Conservation (phyloP, 2,888 invertebrate genomes). For the Allygus modestus region DNA sequence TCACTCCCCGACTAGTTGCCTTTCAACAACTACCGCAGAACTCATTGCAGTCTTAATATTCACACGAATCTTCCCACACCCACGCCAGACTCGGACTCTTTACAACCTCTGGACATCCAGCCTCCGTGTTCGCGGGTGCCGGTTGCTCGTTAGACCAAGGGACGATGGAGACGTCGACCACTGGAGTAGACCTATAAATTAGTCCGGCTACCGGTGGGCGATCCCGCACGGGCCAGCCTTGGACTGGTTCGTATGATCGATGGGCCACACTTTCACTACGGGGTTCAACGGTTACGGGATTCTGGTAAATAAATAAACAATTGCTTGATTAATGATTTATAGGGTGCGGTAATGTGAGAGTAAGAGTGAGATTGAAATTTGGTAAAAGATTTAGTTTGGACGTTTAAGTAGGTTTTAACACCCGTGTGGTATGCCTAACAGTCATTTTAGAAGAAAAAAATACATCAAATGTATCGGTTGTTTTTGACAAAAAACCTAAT, state of each 20-base stretch:
- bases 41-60: no score
- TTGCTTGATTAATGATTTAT: not conserved
- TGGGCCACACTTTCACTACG: conserved; percentile 2
- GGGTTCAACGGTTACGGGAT: not conserved
- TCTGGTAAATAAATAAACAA: conserved; percentile 26
- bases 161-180: conserved; percentile 56
- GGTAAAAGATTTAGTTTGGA: no score
- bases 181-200: conserved; percentile 57
- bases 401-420: no score
- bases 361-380: no score
- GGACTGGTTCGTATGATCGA: conserved; percentile 44
- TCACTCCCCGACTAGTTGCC: no score
- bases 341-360: no score
- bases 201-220: conserved; percentile 45
- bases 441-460: no score
- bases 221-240: not conserved
- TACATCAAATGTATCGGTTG: no score
- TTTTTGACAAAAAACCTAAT: no score
- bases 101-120: conserved; percentile 7
- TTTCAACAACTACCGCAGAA: no score
- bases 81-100: not conserved
- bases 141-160: conserved; percentile 10
- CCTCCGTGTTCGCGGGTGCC: conserved; percentile 14
- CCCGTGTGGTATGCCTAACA: no score
- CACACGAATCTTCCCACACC: conserved; percentile 15